These are phyloP conservation scores for Thunnus thynnus DNA, from an alignment of 2,113 vertebrate species.

Conservation along the genomic window DNA sequence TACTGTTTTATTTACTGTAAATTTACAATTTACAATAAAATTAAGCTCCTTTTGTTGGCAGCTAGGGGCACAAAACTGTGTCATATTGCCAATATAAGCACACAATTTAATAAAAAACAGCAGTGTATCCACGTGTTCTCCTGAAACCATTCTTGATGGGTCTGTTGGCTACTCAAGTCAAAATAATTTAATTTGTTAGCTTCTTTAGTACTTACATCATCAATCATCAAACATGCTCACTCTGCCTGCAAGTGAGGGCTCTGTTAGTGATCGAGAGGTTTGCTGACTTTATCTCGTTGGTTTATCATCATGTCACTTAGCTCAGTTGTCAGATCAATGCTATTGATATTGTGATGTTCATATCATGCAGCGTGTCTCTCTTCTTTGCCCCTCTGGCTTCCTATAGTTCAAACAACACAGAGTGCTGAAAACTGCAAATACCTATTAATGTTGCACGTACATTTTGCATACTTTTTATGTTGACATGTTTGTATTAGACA, in stretches of 20 bases:
- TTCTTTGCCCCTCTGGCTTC: neutral
- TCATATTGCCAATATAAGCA: neutral
- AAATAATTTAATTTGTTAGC: too few species aligned
- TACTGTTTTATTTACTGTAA: too few species aligned
- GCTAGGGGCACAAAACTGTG: neutral
- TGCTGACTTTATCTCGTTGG: neutral
- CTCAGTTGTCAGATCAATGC: slow-evolving; percentile 4
- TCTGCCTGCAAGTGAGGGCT: neutral
- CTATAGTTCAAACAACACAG: slow-evolving; percentile 3
- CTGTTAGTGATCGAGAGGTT: slow-evolving; percentile 7
- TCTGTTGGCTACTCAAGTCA: neutral
- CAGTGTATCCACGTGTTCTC: neutral
- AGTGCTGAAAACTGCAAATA: neutral
- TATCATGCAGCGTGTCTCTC: neutral
- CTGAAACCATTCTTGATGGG: neutral
- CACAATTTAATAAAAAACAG: neutral
- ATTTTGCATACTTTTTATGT: neutral
- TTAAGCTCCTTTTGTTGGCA: neutral
- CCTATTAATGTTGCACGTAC: neutral
- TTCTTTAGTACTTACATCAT: too few species aligned
- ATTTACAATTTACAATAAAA: too few species aligned
- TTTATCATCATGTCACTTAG: neutral
- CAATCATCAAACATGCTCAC: neutral
- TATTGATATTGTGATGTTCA: slow-evolving; percentile 8
- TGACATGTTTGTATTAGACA: neutral